A percentile compares a stretch with the other conserved stretches of the same genome.
Conservation (phyloP, 2,113 vertebrate species). For the Aegithalos caudatus region DNA sequence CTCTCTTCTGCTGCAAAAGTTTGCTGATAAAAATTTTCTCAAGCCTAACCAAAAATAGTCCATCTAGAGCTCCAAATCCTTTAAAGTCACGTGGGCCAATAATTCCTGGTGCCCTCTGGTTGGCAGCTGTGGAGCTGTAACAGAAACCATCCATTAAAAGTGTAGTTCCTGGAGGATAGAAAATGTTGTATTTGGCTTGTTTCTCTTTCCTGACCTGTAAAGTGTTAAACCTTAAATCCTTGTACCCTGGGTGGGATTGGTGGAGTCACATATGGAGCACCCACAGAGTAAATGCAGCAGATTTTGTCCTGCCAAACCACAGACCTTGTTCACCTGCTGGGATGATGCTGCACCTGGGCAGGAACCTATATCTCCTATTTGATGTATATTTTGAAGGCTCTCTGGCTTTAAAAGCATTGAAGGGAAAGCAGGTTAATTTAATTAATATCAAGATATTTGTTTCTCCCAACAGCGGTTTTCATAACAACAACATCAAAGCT, state of each 20-base stretch:
- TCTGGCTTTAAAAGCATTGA: background rate
- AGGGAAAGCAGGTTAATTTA: background rate
- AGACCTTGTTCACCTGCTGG: background rate
- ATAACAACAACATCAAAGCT: slow-evolving; percentile 94
- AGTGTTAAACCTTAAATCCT: background rate
- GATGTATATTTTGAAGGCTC: background rate
- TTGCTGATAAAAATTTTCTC: background rate
- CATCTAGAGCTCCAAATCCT: background rate
- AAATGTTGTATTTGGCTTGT: background rate
- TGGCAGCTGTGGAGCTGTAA: background rate
- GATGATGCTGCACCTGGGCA: background rate
- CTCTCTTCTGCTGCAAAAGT: background rate
- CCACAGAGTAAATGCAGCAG: background rate
- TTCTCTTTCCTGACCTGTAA: background rate
- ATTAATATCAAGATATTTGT: background rate
- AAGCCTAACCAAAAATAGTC: background rate
- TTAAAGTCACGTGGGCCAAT: background rate
- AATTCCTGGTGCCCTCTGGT: background rate
- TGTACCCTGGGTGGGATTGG: background rate
- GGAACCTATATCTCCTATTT: background rate
- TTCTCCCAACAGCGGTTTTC: slow-evolving; percentile 85
- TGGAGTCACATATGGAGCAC: background rate
- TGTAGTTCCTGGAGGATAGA: background rate
- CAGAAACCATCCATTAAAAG: background rate
- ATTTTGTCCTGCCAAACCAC: background rate